Conservation (phyloP, 2,797 vertebrate genomes). For the Characodon lateralis region DNA sequence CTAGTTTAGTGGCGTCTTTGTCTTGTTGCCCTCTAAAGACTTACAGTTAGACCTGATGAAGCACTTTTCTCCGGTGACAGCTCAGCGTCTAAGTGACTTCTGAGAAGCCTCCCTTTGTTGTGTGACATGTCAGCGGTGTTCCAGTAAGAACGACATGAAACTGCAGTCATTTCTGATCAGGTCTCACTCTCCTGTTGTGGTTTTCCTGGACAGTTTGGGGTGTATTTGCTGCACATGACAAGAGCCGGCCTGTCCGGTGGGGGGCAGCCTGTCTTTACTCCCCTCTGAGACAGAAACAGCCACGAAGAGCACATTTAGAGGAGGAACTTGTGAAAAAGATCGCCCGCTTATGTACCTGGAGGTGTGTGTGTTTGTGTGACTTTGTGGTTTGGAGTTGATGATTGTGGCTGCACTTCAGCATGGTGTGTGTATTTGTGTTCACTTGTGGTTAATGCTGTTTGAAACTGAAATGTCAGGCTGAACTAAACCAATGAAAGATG, state of each 20-base stretch:
- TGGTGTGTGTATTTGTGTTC: conserved; percentile 44
- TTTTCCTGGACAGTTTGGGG: conserved; percentile 82
- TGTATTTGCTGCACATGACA: conserved; percentile 86
- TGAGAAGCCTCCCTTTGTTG: conserved; percentile 55
- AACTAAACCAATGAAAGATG: conserved; percentile 24
- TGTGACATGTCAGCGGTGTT: conserved; percentile 58
- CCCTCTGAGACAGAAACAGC: conserved; percentile 56
- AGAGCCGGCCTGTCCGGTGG: conserved; percentile 67
- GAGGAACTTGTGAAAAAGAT: conserved; percentile 64
- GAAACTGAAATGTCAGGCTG: conserved; percentile 47
- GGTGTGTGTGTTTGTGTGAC: conserved; percentile 50
- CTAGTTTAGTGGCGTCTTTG: conserved; percentile 6
- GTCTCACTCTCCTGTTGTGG: conserved; percentile 70
- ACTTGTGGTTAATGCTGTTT: conserved; percentile 34
- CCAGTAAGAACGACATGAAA: conserved; percentile 44
- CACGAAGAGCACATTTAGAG: conserved; percentile 61
- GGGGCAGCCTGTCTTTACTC: conserved; percentile 58
- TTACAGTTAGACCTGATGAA: conserved; percentile 23
- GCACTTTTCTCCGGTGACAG: conserved; percentile 52
- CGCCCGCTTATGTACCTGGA: conserved; percentile 53
- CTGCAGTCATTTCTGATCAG: conserved; percentile 37
- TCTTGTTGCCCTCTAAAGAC: conserved; percentile 15
- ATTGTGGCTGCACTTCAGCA: conserved; percentile 63
- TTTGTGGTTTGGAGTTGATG: conserved; percentile 58
- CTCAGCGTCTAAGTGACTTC: conserved; percentile 49